Base-by-base conservation (phyloP, 2,888 invertebrate genomes). In the Agrochola lota region DNA sequence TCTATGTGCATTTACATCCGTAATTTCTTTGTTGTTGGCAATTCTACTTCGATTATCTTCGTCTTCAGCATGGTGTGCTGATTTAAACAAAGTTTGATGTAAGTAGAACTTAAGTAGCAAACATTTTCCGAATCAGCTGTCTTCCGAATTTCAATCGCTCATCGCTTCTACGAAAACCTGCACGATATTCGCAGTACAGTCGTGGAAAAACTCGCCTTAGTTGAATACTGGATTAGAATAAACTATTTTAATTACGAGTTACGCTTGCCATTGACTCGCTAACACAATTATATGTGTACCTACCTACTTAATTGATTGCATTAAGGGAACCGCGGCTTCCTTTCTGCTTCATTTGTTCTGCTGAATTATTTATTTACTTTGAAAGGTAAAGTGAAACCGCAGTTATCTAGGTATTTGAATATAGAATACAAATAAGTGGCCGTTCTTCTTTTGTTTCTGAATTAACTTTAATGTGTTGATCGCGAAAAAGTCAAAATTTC, bases 221-320 rank as follows among this genome's bases (percentile, higher is more conserved):
- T 90, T 91, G 89, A 91, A 92, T 91, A 90, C 90, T 81, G 89
- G 90, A 91, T 92, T 92, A 92, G 90, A 92, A 94, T 94, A 92
- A 94, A 94, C 92, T 92, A 93, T 94, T 94, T 94, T 94, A 95
- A 95, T 95, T 94, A 92, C 93, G 79, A 93, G 91, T 91, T 92
- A 92, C 91, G 87, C 88, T 92, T 87, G 85, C 91, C 86, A 90
- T 92, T 91, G 91, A 91, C 89, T 92, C 86, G 88, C 89, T 90
- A 92, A 92, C 86, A 89, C 89, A 92, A 92, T 92, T 92, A 91
- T 91, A 88, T 89, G 89, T 90, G 91, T 89, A 88, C 88, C 87
- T 89, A 88, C 88, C 87, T 91, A 87, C 84, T 90, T 92, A 93
- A 94, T 93, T 93, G 91, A 92, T 91, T 89, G 77, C 86, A 77